Base-by-base conservation (phyloP, 2,113 vertebrate genomes). In the Cacatua alba region DNA sequence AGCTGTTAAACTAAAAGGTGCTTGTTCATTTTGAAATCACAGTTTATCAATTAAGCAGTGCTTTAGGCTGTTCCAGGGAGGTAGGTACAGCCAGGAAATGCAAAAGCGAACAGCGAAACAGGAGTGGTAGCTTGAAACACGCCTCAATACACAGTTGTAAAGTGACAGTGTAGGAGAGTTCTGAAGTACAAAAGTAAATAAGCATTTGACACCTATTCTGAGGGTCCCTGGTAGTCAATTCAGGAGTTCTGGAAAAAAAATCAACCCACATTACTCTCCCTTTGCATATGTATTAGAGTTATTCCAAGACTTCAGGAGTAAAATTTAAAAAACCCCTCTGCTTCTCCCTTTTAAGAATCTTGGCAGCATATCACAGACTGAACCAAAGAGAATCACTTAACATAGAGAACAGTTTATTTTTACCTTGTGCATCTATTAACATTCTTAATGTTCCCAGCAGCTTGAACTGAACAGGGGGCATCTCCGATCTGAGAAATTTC, bases 391-490 rank as follows among this genome's bases (percentile, higher is more conserved):
- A 89, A 93, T 80, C 83, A 72, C 43, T 93, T 95, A 92, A 97
- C 94, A 94, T 18, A 93, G 87, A 95, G 80, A 95, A 90, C 43
- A 86, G 70, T 72, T 94, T 95, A 93, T 97, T 96, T 96, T 98
- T 98, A 99, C 99, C 99, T 99, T 99, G 99, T 62, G 99, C 99
- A 97, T 99, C 99, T 95, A 99, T 99, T 97, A 99, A 98, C 99
- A 99, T 99, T 81, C 99, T 98, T 97, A 99, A 97, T 16, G 99
- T 99, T 91, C 99, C 99, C 97, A 99, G 97, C 52, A 99, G 98
- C 95, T 99, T 99, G 96, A 99, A 99, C 95, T 99, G 99, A 33
- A 99, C 99, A 1, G 99, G 99, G 68, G 99, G 99, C 99, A 99
- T 99, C 98, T 99, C 99, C 2, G 99, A 99, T 92, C 98, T 99